phyloP scores from a whole-genome alignment of 2,888 invertebrate genomes.

The Fissipunctia ypsillon region DNA sequence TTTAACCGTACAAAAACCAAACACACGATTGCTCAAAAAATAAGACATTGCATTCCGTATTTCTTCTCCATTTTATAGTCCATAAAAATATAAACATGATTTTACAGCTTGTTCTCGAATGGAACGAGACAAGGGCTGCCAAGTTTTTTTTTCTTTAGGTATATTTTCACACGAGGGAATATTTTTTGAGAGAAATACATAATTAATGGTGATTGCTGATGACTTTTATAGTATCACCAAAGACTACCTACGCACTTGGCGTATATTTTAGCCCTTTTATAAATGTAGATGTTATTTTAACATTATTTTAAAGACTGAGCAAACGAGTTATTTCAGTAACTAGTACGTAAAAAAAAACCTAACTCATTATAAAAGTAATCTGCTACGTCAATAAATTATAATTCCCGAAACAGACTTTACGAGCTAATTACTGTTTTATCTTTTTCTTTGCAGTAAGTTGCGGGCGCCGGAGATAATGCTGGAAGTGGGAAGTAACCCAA shows the following conservation, averaged over 20 bases:
- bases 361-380: no score
- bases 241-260: background rate
- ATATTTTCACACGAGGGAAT: background rate
- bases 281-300: no score
- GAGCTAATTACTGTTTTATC: background rate
- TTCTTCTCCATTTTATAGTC: slow-evolving; percentile 40
- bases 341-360: no score
- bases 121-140: slow-evolving; percentile 38
- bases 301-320: background rate
- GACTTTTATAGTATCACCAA: slow-evolving; percentile 26
- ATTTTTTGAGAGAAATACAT: slow-evolving; percentile 7
- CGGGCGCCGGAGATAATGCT: background rate
- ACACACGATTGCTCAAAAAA: slow-evolving; percentile 29
- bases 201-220: slow-evolving; percentile 29
- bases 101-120: slow-evolving; percentile 39
- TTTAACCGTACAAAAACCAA: background rate
- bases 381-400: background rate
- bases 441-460: background rate
- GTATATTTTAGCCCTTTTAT: background rate
- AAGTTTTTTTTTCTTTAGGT: slow-evolving; percentile 1
- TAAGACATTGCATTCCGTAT: slow-evolving; percentile 14
- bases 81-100: slow-evolving; percentile 55
- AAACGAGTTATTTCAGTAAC: background rate
- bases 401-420: background rate
- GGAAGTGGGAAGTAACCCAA: background rate